Evolutionary conservation across 2,797 vertebrate genomes (phyloP).

Genomic region (Scomberomorus guttatus): DNA sequence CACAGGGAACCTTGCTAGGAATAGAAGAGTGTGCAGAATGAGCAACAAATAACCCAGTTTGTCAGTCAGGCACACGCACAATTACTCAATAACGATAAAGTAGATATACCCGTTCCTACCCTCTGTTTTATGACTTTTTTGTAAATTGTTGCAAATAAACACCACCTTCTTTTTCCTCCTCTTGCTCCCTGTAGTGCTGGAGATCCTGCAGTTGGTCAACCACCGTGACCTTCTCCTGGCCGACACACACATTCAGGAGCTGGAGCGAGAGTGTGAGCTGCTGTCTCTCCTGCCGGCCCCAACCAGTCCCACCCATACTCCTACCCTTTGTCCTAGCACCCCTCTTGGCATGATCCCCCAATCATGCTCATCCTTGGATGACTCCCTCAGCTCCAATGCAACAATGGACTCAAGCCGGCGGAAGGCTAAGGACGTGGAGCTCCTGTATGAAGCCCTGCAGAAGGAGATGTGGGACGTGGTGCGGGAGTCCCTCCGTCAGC

Average conservation of each 20-base stretch:
- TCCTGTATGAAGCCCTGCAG: slow-evolving; percentile 94
- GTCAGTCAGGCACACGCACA: slow-evolving; percentile 37
- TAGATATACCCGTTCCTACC: neutral
- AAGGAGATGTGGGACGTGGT: slow-evolving; percentile 93
- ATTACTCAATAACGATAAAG: slow-evolving; percentile 8
- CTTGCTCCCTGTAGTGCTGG: slow-evolving; percentile 84
- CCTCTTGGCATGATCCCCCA: slow-evolving; percentile 40
- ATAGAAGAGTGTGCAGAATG: slow-evolving; percentile 52
- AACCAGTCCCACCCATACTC: slow-evolving; percentile 56
- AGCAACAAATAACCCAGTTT: slow-evolving; percentile 57
- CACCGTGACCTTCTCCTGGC: slow-evolving; percentile 91
- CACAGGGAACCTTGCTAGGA: slow-evolving; percentile 51
- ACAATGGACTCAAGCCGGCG: slow-evolving; percentile 84
- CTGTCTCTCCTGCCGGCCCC: slow-evolving; percentile 73
- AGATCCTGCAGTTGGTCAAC: slow-evolving; percentile 93
- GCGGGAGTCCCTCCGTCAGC: slow-evolving; percentile 88
- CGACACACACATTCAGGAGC: slow-evolving; percentile 92
- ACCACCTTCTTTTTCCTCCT: slow-evolving; percentile 3
- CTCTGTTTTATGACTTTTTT: neutral
- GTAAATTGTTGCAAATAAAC: slow-evolving; percentile 13
- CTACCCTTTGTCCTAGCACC: slow-evolving; percentile 44
- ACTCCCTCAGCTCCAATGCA: slow-evolving; percentile 77
- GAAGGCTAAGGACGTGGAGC: slow-evolving; percentile 91
- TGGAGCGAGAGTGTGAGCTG: slow-evolving; percentile 91
- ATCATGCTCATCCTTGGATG: slow-evolving; percentile 66